phyloP scores from a whole-genome alignment of 2,888 invertebrate species.

The Cantharis rustica region DNA sequence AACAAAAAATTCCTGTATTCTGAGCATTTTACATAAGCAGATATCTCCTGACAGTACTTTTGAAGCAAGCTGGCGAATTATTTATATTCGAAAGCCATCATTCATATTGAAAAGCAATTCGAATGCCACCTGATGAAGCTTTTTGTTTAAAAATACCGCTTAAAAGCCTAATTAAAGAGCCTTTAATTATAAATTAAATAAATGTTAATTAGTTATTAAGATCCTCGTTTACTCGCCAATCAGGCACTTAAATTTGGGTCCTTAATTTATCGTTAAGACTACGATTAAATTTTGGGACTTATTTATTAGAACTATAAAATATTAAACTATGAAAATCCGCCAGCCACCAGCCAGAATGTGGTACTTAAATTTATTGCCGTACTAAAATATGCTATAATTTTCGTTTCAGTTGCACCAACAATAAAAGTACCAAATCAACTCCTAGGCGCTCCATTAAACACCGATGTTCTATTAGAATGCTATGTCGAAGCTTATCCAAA shows the following conservation, averaged over 20 bases:
- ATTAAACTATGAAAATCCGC: background rate
- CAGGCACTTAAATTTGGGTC: background rate
- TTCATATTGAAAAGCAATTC: background rate
- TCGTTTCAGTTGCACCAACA: constrained; percentile 78
- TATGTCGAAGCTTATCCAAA: constrained; percentile 86
- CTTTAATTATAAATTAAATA: background rate
- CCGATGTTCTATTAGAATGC: constrained; percentile 85
- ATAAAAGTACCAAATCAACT: constrained; percentile 89
- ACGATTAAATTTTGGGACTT: background rate
- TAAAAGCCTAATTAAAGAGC: no score
- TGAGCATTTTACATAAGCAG: background rate
- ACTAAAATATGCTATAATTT: background rate
- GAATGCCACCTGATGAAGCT: background rate
- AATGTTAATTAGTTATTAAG: background rate
- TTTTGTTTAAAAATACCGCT: no score
- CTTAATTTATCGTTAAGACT: background rate
- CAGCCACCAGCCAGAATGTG: background rate
- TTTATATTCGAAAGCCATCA: background rate
- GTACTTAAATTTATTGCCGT: background rate
- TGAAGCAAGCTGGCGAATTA: background rate
- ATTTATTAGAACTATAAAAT: background rate
- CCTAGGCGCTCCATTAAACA: constrained; percentile 83
- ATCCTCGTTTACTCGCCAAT: background rate
- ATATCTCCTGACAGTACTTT: background rate
- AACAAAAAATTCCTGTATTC: no score